Evolutionary conservation across 2,797 vertebrate genomes (phyloP).

Genomic region (Meriones psammophilus): DNA sequence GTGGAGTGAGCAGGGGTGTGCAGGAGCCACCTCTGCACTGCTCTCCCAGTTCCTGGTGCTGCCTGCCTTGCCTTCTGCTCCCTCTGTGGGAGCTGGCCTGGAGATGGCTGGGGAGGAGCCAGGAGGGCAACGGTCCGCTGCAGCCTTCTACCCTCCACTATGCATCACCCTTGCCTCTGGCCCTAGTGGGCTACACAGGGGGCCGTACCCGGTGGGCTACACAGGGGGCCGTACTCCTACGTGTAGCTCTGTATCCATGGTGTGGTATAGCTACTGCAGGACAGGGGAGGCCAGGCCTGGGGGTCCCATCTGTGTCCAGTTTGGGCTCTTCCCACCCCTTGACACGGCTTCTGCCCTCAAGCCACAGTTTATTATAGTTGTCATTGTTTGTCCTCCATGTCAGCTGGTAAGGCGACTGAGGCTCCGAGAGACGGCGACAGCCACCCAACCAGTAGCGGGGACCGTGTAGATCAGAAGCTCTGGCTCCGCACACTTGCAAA

Average conservation of each 20-base stretch:
- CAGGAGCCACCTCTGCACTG: background rate
- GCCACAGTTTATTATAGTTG: background rate
- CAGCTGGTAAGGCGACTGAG: background rate
- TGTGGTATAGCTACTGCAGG: accelerated
- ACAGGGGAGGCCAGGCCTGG: background rate
- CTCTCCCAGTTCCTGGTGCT: accelerated
- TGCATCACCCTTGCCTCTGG: background rate
- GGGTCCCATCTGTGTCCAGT: background rate
- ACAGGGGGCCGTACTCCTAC: background rate
- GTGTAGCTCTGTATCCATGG: accelerated
- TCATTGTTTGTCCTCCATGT: background rate
- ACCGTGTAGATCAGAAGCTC: background rate
- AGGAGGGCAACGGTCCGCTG: background rate
- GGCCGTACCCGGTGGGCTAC: background rate
- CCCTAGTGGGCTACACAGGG: background rate
- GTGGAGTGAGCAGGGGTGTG: background rate
- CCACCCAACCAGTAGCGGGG: background rate
- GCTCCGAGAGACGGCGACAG: background rate
- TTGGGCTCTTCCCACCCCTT: background rate
- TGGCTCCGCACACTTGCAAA: background rate
- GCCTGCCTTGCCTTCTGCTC: background rate
- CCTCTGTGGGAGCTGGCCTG: background rate
- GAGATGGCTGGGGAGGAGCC: background rate
- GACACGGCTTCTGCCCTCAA: background rate
- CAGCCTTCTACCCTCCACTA: background rate